Evolutionary conservation across 1,140 invertebrate species (phyloP).

Genomic region (Eueides isabella): DNA sequence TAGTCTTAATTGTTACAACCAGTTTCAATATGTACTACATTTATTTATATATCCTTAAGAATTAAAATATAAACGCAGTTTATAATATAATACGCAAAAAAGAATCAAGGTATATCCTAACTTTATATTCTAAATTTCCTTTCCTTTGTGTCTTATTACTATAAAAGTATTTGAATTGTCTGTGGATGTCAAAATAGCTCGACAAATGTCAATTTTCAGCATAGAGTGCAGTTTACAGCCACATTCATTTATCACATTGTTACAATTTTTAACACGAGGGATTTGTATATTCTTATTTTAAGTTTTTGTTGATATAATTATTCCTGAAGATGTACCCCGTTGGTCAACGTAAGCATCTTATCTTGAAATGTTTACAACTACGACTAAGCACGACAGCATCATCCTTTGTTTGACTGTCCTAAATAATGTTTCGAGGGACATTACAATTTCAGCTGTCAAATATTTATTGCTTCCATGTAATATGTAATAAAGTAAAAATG

Average conservation of each 20-base stretch:
- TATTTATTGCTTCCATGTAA: slow-evolving; percentile 5
- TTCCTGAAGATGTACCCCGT: slow-evolving; percentile 76
- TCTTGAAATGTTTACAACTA: slow-evolving; percentile 46
- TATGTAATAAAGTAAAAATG: slow-evolving; percentile 17
- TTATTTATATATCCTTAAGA: neutral
- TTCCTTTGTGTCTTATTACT: neutral
- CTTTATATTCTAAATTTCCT: neutral
- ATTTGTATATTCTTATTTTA: slow-evolving; percentile 67
- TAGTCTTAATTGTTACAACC: neutral
- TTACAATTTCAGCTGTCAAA: slow-evolving; percentile 19
- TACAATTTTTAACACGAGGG: slow-evolving; percentile 64
- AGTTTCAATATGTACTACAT: neutral
- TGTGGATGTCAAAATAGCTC: slow-evolving; percentile 51
- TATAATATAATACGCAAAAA: neutral
- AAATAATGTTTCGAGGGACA: slow-evolving; percentile 63
- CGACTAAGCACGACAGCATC: slow-evolving; percentile 54
- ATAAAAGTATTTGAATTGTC: neutral
- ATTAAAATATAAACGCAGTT: neutral
- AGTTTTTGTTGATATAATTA: slow-evolving; percentile 65
- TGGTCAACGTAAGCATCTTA: slow-evolving; percentile 73
- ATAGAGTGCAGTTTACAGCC: slow-evolving; percentile 55
- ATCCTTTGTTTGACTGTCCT: slow-evolving; percentile 78
- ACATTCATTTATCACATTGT: slow-evolving; percentile 69
- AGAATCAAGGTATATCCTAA: neutral
- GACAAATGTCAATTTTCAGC: slow-evolving; percentile 52